Base-by-base conservation (phyloP, 2,888 invertebrate genomes). In the Melanophora roralis region DNA sequence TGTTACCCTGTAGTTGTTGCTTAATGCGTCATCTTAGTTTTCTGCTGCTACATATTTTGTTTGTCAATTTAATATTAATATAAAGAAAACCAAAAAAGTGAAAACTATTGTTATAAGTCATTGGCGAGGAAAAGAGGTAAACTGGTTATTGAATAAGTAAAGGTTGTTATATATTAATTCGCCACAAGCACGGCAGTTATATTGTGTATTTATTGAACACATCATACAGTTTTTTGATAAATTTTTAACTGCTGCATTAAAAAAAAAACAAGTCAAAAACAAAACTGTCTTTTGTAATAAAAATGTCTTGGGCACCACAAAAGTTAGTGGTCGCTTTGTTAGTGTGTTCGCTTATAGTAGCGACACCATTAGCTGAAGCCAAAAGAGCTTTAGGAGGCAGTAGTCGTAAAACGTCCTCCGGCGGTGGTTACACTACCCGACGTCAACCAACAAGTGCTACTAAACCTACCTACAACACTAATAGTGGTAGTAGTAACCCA, bases 361-460 rank as follows among this genome's bases (percentile, higher is more conserved):
- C 49, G 32, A 57, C 62, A 53, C 76, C 80, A 67, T 14, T 76
- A 57, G 64, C 67, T 68, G 88, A 88, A 74, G 86, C 86, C 1
- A 86, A 87, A 40, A 88, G 89, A 67, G 82, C 84, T 71, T 83
- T 83, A 55, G 83, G 86, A 43, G 84, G 82, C 60, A 85, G 82
- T 55, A 87, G 85, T 49, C 87, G 89, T 16, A 89, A 87, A 49
- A 82, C 85, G 45, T 85, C 87, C 34, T 81, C 84, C 47, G 83
- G 85, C 1, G 68, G 83, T 5, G 81, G 83, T 36, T 81, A 81
- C 64, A 74, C 76, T n/a, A 83, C 80, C 1, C 84, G 82, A 12
- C 73, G 82, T 78, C 84, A 85, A 53, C 85, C 78, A 0, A 84
- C 87, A 32, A 86, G 86, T 72, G 89, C 88, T 53, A 89, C 89